Conservation (phyloP, 1,140 invertebrate genomes). For the Asbolus verrucosus region DNA sequence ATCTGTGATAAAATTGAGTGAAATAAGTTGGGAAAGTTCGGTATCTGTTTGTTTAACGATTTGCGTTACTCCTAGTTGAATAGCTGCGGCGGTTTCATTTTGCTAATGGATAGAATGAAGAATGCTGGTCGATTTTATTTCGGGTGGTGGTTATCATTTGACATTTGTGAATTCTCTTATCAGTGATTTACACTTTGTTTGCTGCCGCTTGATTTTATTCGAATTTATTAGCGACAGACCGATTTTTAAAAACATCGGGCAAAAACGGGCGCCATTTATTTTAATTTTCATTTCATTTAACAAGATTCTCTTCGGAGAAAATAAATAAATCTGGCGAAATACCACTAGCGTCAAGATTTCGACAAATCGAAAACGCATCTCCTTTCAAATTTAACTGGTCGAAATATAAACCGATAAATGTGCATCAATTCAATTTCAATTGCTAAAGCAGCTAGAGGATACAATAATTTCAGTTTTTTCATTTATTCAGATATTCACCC, state of each 20-base stretch:
- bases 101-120: constrained; percentile 48
- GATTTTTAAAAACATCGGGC: neutral
- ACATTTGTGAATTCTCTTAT: constrained; percentile 27
- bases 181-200: constrained; percentile 25
- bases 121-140: constrained; percentile 27
- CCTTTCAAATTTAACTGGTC: too few relatives aligned
- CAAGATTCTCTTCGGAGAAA: too few relatives aligned
- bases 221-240: neutral
- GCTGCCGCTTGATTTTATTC: constrained; percentile 5
- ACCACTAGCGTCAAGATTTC: too few relatives aligned
- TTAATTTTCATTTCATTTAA: neutral
- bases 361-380: too few relatives aligned
- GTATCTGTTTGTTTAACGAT: constrained; percentile 30
- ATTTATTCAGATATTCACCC: too few relatives aligned
- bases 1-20: constrained; percentile 24
- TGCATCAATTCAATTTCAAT: too few relatives aligned
- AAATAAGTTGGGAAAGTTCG: constrained; percentile 17
- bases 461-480: too few relatives aligned
- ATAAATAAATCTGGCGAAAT: too few relatives aligned
- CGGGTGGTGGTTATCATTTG: constrained; percentile 22
- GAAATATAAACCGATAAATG: too few relatives aligned
- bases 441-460: too few relatives aligned
- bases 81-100: constrained; percentile 47
- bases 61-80: constrained; percentile 32
- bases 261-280: too few relatives aligned